Base-by-base conservation (phyloP, 1,140 invertebrate species). In the Conopomorpha cramerella region DNA sequence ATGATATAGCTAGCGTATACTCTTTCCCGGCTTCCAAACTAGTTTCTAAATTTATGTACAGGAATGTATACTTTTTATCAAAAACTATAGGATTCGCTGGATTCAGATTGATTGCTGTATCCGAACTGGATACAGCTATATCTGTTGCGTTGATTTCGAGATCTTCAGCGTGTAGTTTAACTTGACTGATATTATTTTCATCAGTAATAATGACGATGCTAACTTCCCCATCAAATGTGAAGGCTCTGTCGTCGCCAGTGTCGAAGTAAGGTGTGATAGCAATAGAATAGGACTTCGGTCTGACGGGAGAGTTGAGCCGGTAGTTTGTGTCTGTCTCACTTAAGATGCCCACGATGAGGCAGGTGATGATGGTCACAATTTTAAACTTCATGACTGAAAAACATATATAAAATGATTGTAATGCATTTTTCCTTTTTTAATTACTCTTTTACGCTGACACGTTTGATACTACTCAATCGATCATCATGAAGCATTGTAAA, bases 81-180 rank as follows among this genome's bases (percentile, higher is more conserved):
- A 73, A 73, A 16, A 50, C 40, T 15, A 76, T 33, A 11, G 55
- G 46, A 36, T 57, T 57, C 1, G 8, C 26, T 31, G 30, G 23
- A 27, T 43, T 37, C 1, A 70, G 19, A 11, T 13, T 30, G n/a
- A 61, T 46, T 7, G 27, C 25, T 49, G 55, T 39, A 46, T 46
- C 2, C 44, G 60, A 29, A 43, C 46, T 50, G 6, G 40, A 55
- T 10, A 65, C 16, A n/a, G 42, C 56, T 43, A 80, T 32, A 76
- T 64, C 36, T 31, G 51, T n/a, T 76, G 51, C 36, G 38, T 33
- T 51, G 14, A 83, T 81, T 0, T 54, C 72, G 1, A 91, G 48
- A 39, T 82, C 78, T 44, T 83, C 79, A 0, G 81, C 76, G 49
- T 93, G 89, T 0, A 93, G 41, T 2, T 82, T 82, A 7, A 93